Conservation (phyloP, 2,888 invertebrate species). For the Taphrorychus bicolor region DNA sequence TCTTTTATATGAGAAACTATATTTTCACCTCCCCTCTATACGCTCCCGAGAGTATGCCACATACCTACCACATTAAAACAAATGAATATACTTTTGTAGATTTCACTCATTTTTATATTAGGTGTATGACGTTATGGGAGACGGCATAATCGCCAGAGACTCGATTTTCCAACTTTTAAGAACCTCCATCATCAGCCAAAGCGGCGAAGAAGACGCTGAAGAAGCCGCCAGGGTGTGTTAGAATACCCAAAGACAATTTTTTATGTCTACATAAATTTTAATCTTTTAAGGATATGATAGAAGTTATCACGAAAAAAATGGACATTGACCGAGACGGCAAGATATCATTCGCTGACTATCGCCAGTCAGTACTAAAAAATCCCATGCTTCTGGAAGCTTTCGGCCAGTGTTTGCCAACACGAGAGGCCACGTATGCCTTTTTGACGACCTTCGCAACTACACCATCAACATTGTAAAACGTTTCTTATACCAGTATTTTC, state of each 20-base stretch:
- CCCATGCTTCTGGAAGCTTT: constrained; percentile 74
- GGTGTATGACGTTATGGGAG: constrained; percentile 73
- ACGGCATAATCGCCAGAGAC: constrained; percentile 72
- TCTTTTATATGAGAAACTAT: too few species aligned
- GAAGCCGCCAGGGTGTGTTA: constrained; percentile 70
- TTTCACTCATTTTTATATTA: constrained; percentile 50
- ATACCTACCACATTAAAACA: too few species aligned
- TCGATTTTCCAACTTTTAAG: constrained; percentile 73
- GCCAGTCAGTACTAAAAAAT: constrained; percentile 67
- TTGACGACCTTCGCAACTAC: constrained; percentile 51
- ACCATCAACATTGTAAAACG: too few species aligned
- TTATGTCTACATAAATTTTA: too few species aligned
- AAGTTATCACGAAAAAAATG: constrained; percentile 75
- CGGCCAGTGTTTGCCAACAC: constrained; percentile 75
- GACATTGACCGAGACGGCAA: constrained; percentile 78
- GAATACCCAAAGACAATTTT: too few species aligned
- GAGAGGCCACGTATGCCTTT: constrained; percentile 60
- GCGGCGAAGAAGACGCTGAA: constrained; percentile 74
- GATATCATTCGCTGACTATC: constrained; percentile 73
- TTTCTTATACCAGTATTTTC: too few species aligned
- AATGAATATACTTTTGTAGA: too few species aligned
- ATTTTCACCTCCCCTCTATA: too few species aligned
- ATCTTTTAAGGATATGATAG: constrained; percentile 75
- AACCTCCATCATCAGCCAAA: constrained; percentile 65
- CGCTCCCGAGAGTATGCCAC: too few species aligned